phyloP scores from a whole-genome alignment of 1,140 invertebrate species.

The Colletes gigas region DNA sequence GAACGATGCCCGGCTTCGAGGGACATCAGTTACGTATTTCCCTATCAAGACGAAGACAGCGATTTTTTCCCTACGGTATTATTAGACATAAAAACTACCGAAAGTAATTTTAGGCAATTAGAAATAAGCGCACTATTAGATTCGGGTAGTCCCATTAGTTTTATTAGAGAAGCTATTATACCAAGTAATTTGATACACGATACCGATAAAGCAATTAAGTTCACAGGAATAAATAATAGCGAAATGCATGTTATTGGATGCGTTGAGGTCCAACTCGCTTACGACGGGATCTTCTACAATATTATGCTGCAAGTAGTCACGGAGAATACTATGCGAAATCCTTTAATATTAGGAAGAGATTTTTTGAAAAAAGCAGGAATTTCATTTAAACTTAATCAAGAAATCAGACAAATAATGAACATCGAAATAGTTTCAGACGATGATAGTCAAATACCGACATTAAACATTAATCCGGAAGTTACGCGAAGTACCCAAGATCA shows the following conservation, averaged over 20 bases:
- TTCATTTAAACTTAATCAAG: neutral
- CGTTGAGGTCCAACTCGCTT: neutral
- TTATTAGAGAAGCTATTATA: slow-evolving; percentile 28
- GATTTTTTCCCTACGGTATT: slow-evolving; percentile 12
- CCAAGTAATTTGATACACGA: neutral
- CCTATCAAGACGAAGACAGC: neutral
- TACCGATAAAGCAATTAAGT: neutral
- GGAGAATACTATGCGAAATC: slow-evolving; percentile 1
- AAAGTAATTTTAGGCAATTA: neutral
- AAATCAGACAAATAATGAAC: slow-evolving; percentile 30
- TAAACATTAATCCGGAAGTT: slow-evolving; percentile 23
- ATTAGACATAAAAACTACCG: neutral
- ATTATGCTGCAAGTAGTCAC: neutral
- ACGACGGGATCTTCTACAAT: fast-evolving
- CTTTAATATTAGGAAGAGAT: slow-evolving; percentile 23
- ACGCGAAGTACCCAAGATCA: neutral
- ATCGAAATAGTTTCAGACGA: slow-evolving; percentile 2
- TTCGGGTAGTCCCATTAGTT: slow-evolving; percentile 28
- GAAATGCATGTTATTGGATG: slow-evolving; percentile 3
- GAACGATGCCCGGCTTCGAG: neutral
- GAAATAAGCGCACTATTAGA: neutral
- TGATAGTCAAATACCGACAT: neutral
- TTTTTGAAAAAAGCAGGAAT: neutral
- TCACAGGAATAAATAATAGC: slow-evolving; percentile 18
- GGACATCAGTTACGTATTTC: neutral